These are phyloP conservation scores for Podarcis cretensis DNA, from an alignment of 2,113 vertebrate genomes.

Conservation along the genomic window DNA sequence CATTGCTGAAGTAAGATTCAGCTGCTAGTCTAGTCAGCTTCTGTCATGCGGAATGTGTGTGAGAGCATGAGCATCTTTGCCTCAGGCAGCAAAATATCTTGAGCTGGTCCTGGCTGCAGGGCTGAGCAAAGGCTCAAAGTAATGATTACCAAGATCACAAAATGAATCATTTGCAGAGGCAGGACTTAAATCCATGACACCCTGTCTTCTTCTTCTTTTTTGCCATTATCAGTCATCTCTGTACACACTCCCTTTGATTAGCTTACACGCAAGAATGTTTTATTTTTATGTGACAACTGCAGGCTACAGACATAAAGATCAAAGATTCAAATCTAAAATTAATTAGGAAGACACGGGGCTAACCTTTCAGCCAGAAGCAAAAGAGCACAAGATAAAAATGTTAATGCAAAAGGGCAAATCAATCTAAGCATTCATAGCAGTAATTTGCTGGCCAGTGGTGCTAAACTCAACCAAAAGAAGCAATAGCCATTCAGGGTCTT, in stretches of 20 bases:
- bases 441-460: conserved; percentile 7
- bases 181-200: background rate
- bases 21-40: background rate
- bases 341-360: conserved; percentile 19
- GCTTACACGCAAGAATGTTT: background rate
- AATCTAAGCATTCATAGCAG: conserved; percentile 8
- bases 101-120: background rate
- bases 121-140: background rate
- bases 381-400: conserved; percentile 21
- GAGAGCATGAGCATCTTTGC: background rate
- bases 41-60: background rate
- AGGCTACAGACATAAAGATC: conserved; percentile 10
- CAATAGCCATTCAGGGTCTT: background rate
- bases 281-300: background rate
- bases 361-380: conserved; percentile 24
- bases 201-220: background rate
- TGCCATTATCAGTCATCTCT: background rate
- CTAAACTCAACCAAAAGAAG: conserved; percentile 13
- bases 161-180: background rate
- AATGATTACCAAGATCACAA: background rate
- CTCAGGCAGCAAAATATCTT: background rate
- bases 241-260: background rate
- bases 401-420: conserved; percentile 29
- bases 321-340: conserved; percentile 21
- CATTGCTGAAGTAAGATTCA: background rate